Evolutionary conservation across 2,888 invertebrate species (phyloP), one percentile per base, ranked within the genome.

Genomic region (Latrodectus hesperus): DNA sequence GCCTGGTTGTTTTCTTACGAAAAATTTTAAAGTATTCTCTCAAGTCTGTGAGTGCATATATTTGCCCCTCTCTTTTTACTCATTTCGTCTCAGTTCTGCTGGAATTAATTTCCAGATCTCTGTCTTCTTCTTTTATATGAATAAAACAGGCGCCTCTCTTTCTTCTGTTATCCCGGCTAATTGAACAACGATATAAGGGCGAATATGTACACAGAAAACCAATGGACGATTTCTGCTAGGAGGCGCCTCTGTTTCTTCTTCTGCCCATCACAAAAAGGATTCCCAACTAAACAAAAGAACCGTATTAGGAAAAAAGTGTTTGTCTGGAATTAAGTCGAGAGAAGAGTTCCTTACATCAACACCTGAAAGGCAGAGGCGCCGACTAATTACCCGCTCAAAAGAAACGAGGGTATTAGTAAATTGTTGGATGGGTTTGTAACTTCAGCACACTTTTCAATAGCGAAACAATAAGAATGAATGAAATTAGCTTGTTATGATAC

Each of bases 81-180:
- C 51, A 75, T 76, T 83, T 76, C 83, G 70, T 83, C 83, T 83
- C 71, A 76, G 70, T 83, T 83, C 83, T 83, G 70, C 55, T 65
- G 60, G 83, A 83, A 83, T 83, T 83, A 83, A 83, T 83, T 83
- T 83, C 71, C 75, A 76, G 53, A 70, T 83, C 76, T 70, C 72
- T 77, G 49, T 68, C 68, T 77, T 17, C 16, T 52, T 55, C 26
- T 74, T 17, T 55, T 65, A 70, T 83, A 83, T 71, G 76, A 71
- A 83, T 71, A 83, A 83, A 71, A 71, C 26, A 17, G 26, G 38
- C 26, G n/a, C 65, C 11, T 26, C 26, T 72, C 38, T 60, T 49
- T 49, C 22, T 60, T 10, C 64, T 70, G 68, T 80, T 75, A 79
- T 85, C 85, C 75, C 74, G 49, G 64, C 85, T 85, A 85, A 85